Evolutionary conservation across 1,140 invertebrate genomes (phyloP).

Genomic region (Scaptomyza pallida): DNA sequence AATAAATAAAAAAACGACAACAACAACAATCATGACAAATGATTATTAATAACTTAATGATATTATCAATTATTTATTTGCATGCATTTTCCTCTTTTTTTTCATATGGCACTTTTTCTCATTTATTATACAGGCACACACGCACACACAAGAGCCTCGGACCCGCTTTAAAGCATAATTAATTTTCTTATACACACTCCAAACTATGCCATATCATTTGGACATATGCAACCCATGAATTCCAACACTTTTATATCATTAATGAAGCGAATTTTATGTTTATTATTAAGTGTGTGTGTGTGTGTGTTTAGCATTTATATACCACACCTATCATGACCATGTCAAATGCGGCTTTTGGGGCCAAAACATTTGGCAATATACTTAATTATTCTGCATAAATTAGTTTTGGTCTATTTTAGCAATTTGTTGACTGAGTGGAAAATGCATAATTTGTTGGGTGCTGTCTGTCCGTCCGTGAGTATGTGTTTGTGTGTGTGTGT

Average conservation of each 20-base stretch:
- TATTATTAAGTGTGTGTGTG: background rate
- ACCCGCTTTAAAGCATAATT: slow-evolving; percentile 48
- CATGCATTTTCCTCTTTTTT: slow-evolving; percentile 43
- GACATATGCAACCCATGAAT: background rate
- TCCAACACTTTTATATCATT: slow-evolving; percentile 9
- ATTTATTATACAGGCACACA: slow-evolving; percentile 54
- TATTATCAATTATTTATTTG: slow-evolving; percentile 75
- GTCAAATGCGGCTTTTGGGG: slow-evolving; percentile 24
- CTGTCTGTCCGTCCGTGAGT: too few species aligned
- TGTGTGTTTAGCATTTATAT: background rate
- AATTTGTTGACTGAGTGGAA: slow-evolving; percentile 1
- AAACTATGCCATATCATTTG: background rate
- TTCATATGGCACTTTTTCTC: slow-evolving; percentile 15
- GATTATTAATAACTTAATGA: slow-evolving; percentile 80
- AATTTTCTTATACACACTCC: slow-evolving; percentile 40
- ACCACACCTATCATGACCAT: slow-evolving; percentile 12
- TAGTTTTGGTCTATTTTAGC: slow-evolving; percentile 21
- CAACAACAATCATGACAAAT: slow-evolving; percentile 59
- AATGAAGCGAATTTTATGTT: slow-evolving; percentile 1
- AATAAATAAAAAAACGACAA: background rate
- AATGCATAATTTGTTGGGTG: slow-evolving; percentile 7
- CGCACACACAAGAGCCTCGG: background rate
- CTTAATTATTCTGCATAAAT: slow-evolving; percentile 56
- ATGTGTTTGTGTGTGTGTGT: too few species aligned
- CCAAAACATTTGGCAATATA: slow-evolving; percentile 32